phyloP scores from a whole-genome alignment of 2,888 invertebrate genomes.

The Cantharis lateralis region DNA sequence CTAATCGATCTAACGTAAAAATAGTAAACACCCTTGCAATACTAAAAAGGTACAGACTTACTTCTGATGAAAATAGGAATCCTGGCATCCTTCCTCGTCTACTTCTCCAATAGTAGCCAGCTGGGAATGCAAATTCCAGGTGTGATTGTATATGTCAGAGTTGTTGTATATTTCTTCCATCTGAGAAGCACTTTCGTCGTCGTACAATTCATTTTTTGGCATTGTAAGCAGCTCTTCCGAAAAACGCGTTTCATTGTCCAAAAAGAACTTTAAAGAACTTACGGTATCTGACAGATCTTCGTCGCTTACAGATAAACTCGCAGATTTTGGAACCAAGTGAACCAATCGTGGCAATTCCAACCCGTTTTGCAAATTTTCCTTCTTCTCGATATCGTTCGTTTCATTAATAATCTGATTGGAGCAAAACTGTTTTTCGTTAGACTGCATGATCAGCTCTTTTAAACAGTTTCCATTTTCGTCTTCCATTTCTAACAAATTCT shows the following conservation, averaged over 20 bases:
- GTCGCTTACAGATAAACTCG: constrained; percentile 40
- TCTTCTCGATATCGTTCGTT: constrained; percentile 28
- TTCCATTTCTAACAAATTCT: constrained; percentile 6
- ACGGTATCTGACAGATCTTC: constrained; percentile 54
- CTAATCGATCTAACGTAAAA: constrained; percentile 32
- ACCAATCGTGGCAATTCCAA: constrained; percentile 68
- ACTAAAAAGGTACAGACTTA: background rate
- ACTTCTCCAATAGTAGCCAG: constrained; percentile 74
- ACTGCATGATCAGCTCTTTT: constrained; percentile 1
- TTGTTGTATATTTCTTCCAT: constrained; percentile 39
- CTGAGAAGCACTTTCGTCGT: constrained; percentile 13
- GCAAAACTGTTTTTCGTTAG: background rate
- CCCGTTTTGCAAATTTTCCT: background rate
- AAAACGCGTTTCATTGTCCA: constrained; percentile 49
- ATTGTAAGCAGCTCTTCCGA: constrained; percentile 9
- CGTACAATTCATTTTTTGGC: background rate
- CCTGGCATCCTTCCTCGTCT: constrained; percentile 60
- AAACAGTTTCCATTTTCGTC: constrained; percentile 27
- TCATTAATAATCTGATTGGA: background rate
- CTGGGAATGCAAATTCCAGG: constrained; percentile 64
- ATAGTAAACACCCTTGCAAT: background rate
- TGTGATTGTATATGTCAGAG: constrained; percentile 51
- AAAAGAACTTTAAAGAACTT: constrained; percentile 48
- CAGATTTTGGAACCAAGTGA: constrained; percentile 71
- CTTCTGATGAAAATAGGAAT: constrained; percentile 10